Evolutionary conservation across 2,888 invertebrate species (phyloP), one percentile per base, ranked within the genome.

Genomic region (Napeogenes sylphis): DNA sequence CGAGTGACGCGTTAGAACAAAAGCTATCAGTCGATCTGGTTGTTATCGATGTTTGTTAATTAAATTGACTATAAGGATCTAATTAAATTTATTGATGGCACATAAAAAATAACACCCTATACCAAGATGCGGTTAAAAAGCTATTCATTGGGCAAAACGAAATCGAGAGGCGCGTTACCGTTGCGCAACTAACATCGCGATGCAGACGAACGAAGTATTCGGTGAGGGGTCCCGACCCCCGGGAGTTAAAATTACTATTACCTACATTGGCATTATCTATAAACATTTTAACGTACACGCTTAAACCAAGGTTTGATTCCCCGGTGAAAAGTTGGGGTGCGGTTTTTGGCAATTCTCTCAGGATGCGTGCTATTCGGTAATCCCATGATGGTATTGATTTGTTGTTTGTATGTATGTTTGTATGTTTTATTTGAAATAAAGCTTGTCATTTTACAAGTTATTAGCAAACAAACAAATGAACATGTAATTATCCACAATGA

Each of bases 261-360:
- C 83, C 80, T 82, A 82, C 79, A 84, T 81, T 73, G 77, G 86
- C 80, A 87, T 90, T 89, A 90, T 90, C 88, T 90, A 85, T 90
- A 90, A 90, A 89, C 89, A 90, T 90, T 90, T 89, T 87, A 90
- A 82, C 86, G 84, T 84, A 79, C 77, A 72, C 87, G 84, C 84
- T 90, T 90, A 90, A 90, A 89, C 89, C 88, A 84, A 73, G 72
- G 81, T 81, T 83, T 75, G 79, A 80, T 80, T 82, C 82, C 83
- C 83, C 75, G 80, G 80, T 81, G 84, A 71, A 79, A 81, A 80
- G 81, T 84, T 80, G 72, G 84, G 85, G 84, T 81, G 79, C 77
- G 81, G 78, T 79, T 64, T 86, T 86, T 84, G 21, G 80, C 81
- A 73, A 81, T 79, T 76, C 85, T 76, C 79, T 72, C 66, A 78